Base-by-base conservation (phyloP, 2,888 invertebrate species). In the Frankliniella fusca region DNA sequence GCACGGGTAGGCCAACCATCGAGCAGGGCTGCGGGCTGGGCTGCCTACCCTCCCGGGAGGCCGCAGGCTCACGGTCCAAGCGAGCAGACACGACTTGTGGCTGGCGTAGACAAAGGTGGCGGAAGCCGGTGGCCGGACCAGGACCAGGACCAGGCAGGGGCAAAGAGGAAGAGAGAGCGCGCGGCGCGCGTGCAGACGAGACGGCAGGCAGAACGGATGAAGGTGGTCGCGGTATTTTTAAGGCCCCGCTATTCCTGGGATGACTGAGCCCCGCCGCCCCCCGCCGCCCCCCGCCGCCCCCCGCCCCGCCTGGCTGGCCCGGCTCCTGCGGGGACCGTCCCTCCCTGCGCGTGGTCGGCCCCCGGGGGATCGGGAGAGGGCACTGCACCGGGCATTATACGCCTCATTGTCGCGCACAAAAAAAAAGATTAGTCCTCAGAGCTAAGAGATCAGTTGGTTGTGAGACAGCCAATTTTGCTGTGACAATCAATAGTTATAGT, bases 161-260 rank as follows among this genome's bases (percentile, higher is more conserved):
- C 15, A 61, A n/a, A 61, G 61, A 61, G 61, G 7, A n/a, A 61
- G 61, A 61, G 61, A 61, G 61, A 61, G 12, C 18, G 61, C 18
- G 70, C n/a, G 70, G 12, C 27, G 70, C 70, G 18, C 18, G 70
- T 23, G n/a, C 20, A 38, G 65, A 38, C 15, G 61, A 15, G 38
- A 38, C 38, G 38, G 38, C 38, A 38, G 38, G 38, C 38, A 38
- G 38, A 38, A 38, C 38, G 38, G 38, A 38, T 38, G 38, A 61
- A 20, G 81, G 70, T 11, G 27, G 70, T 50, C 65, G 81, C 23
- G 28, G 70, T 61, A 61, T 61, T 61, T 61, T 61, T 61, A 61
- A 61, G 61, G 61, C 61, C 61, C 61, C 15, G 61, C n/a, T 61
- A 61, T 61, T 61, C 61, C 61, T 61, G 61, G 61, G 61, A 61